Conservation (phyloP, 2,797 vertebrate genomes). For the Poecile montanus region DNA sequence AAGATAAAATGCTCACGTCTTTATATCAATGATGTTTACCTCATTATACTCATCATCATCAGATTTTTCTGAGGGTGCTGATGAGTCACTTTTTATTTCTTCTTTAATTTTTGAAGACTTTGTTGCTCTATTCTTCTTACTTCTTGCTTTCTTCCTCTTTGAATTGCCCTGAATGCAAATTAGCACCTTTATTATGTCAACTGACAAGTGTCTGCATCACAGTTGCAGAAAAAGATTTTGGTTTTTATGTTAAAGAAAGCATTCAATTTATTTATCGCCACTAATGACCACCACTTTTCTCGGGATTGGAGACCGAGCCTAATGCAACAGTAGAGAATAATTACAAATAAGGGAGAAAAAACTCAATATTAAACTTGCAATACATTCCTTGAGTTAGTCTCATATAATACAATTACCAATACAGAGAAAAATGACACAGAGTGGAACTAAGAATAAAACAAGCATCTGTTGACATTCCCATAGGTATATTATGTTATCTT, state of each 20-base stretch:
- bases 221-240: background rate
- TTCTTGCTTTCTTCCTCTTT: slow-evolving; percentile 88
- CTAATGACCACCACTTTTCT: background rate
- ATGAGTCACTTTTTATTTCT: slow-evolving; percentile 88
- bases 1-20: background rate
- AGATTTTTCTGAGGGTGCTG: slow-evolving; percentile 87
- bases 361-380: background rate
- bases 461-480: background rate
- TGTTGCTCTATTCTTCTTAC: slow-evolving; percentile 88
- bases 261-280: background rate
- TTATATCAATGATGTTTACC: slow-evolving; percentile 46
- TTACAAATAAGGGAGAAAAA: background rate
- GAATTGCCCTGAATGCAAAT: slow-evolving; percentile 84
- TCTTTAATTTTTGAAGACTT: slow-evolving; percentile 88
- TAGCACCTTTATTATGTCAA: slow-evolving; percentile 40
- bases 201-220: background rate
- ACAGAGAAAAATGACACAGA: background rate
- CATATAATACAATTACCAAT: background rate
- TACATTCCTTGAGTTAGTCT: background rate
- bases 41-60: slow-evolving; percentile 88
- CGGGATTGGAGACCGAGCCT: background rate
- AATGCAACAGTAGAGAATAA: background rate
- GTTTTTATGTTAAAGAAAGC: background rate
- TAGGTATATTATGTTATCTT: background rate
- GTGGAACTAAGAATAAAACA: slow-evolving; percentile 7